phyloP scores from a whole-genome alignment of 2,797 vertebrate genomes.

The Denticeps clupeoides region DNA sequence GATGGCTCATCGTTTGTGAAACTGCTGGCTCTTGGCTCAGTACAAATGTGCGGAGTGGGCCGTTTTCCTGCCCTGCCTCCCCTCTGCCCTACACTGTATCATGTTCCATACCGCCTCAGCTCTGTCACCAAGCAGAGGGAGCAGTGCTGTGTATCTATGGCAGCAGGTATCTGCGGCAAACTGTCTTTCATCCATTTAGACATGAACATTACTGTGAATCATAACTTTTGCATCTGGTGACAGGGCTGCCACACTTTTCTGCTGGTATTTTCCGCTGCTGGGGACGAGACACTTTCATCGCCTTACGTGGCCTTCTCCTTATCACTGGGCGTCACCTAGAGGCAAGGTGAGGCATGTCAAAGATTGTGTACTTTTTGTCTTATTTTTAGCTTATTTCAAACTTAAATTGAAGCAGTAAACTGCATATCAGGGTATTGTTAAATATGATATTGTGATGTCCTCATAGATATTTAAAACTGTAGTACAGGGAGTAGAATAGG shows the following conservation, averaged over 20 bases:
- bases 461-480: no score
- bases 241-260: slow-evolving; percentile 92
- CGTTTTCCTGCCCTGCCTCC: slow-evolving; percentile 51
- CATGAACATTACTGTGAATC: no score
- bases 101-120: slow-evolving; percentile 55
- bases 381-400: no score
- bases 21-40: slow-evolving; percentile 71
- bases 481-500: no score
- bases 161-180: no score
- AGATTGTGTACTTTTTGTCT: no score
- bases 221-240: no score
- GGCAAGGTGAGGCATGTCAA: no score
- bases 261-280: slow-evolving; percentile 92
- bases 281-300: slow-evolving; percentile 93
- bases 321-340: slow-evolving; percentile 78
- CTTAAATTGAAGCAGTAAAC: no score
- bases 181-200: no score
- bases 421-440: no score
- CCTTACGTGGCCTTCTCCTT: slow-evolving; percentile 80
- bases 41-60: slow-evolving; percentile 73
- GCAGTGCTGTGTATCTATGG: slow-evolving; percentile 67
- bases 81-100: slow-evolving; percentile 58
- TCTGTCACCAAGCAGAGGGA: slow-evolving; percentile 54
- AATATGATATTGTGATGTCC: no score
- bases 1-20: slow-evolving; percentile 75